Base-by-base conservation (phyloP, 2,888 invertebrate genomes). In the Drosophila conformis region DNA sequence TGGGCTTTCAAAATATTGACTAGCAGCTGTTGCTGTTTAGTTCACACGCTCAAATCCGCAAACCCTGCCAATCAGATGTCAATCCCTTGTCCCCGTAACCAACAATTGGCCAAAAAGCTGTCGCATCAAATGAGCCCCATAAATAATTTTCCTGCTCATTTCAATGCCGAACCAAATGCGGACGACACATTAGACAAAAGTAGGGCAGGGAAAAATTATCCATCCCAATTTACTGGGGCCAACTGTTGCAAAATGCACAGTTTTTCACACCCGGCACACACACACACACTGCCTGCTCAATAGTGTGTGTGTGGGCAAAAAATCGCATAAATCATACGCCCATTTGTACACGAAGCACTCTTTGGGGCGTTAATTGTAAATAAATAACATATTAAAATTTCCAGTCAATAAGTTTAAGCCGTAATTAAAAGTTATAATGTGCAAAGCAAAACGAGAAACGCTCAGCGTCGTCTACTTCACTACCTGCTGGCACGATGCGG, bases 341-440 rank as follows among this genome's bases (percentile, higher is more conserved):
- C 80, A 73, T 88, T 85, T 84, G 89, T 87, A 84, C 69, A 65
- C 72, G 73, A 73, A 54, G 71, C 70, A 76, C 69, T 78, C 68
- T 70, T 73, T 63, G 81, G 70, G 79, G 85, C 83, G 77, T 86
- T 88, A 87, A 87, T 88, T 88, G 88, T 86, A 85, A 88, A 90
- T 90, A 90, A 90, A 87, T 86, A 88, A 86, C 87, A 90, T 90
- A 90, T 87, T 87, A 87, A 90, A 90, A 90, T 87, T 87, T 87
- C 88, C 86, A 89, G 83, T 90, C 90, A 90, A 88, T 90, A 81
- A 83, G 81, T 81, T 87, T 90, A 85, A 90, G 86, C 88, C 83
- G 77, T 87, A 90, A 87, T 87, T 90, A 89, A 88, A 88, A 87
- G 86, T 79, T 87, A 89, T 85, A 89, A 88, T 88, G 86, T 79